Evolutionary conservation across 2,113 vertebrate species (phyloP).

Genomic region (Puma concolor): DNA sequence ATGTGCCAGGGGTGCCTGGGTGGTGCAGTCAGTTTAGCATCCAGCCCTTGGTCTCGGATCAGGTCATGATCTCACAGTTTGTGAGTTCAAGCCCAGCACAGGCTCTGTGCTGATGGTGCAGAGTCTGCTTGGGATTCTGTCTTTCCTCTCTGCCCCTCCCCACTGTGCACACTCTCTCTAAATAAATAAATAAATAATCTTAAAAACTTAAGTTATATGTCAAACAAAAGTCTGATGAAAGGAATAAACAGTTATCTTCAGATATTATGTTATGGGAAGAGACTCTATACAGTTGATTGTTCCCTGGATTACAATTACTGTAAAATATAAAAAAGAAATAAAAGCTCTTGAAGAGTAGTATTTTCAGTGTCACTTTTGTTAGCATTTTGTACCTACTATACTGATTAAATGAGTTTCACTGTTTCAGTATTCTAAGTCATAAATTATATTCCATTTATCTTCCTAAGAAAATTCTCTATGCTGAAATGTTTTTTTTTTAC

Average conservation of each 20-base stretch:
- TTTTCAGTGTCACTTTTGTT: background rate
- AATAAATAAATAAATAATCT: no score
- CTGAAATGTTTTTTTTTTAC: background rate
- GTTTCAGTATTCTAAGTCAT: conserved; percentile 9
- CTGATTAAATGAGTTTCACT: background rate
- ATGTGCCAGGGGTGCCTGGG: background rate
- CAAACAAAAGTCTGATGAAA: background rate
- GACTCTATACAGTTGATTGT: background rate
- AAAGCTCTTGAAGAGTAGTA: background rate
- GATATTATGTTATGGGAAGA: background rate
- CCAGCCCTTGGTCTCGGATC: no score
- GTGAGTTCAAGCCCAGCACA: no score
- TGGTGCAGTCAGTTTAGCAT: no score
- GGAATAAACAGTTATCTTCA: background rate
- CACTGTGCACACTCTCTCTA: no score
- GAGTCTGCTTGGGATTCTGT: no score
- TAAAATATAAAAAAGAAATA: background rate
- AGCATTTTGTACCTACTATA: background rate
- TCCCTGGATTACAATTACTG: background rate
- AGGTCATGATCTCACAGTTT: no score
- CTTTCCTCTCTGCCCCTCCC: no score
- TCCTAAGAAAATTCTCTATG: background rate
- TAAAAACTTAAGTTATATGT: background rate
- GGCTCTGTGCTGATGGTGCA: no score
- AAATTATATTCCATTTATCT: conserved; percentile 13